These are phyloP conservation scores for Andinoacara biseriatus DNA, from an alignment of 2,113 vertebrate species.

Conservation along the genomic window DNA sequence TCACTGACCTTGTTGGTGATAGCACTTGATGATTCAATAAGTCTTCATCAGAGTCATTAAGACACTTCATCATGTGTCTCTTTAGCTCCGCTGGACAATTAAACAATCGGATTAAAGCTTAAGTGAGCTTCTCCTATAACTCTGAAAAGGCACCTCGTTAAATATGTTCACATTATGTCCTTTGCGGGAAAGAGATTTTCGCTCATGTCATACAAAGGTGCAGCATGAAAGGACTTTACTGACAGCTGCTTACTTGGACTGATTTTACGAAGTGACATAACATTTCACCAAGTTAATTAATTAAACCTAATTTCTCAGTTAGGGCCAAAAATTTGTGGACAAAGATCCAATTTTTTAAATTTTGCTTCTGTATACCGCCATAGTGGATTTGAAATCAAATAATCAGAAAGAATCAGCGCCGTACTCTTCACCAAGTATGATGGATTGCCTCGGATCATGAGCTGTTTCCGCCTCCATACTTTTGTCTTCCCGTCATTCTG, in stretches of 20 bases:
- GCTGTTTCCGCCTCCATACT: background rate
- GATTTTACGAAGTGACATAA: conserved; percentile 1
- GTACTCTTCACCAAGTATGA: background rate
- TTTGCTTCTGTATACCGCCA: background rate
- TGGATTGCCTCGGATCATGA: no score
- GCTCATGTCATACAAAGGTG: background rate
- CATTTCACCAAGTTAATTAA: background rate
- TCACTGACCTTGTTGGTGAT: conserved; percentile 12
- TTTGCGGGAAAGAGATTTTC: background rate
- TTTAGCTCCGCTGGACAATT: conserved; percentile 53
- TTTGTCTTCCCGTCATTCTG: background rate
- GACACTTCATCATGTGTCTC: conserved; percentile 35
- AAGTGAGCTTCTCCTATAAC: conserved; percentile 52
- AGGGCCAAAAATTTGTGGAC: background rate
- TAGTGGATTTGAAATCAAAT: background rate
- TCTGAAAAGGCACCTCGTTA: conserved; percentile 38
- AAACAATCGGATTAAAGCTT: conserved; percentile 52
- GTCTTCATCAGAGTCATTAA: conserved; percentile 39
- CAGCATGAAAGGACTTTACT: background rate
- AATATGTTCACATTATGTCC: conserved; percentile 27
- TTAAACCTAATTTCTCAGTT: background rate
- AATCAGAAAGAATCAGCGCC: background rate
- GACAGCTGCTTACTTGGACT: background rate
- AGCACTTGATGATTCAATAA: conserved; percentile 20
- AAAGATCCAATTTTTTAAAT: background rate